Evolutionary conservation across 2,888 invertebrate species (phyloP).

Genomic region (Gerris lacustris): DNA sequence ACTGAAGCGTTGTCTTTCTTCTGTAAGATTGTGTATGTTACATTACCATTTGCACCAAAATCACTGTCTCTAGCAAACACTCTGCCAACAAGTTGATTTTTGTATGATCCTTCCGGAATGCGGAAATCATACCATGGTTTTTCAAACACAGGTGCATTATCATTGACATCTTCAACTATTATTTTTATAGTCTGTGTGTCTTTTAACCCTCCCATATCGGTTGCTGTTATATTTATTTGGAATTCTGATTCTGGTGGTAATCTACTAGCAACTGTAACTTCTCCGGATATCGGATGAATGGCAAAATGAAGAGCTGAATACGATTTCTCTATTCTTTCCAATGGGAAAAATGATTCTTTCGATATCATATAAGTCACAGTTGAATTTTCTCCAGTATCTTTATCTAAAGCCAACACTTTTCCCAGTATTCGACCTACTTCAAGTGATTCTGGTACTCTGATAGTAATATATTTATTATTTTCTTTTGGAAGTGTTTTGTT

Average conservation of each 20-base stretch:
- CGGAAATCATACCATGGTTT: constrained; percentile 74
- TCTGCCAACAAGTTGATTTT: constrained; percentile 56
- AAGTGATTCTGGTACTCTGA: constrained; percentile 59
- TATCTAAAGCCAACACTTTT: constrained; percentile 57
- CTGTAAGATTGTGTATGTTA: constrained; percentile 50
- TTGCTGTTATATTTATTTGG: constrained; percentile 59
- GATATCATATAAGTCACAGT: constrained; percentile 57
- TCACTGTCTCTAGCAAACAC: constrained; percentile 69
- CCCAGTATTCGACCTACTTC: constrained; percentile 56
- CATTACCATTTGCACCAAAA: constrained; percentile 63
- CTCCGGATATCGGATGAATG: constrained; percentile 62
- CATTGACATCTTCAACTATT: constrained; percentile 66
- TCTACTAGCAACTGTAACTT: constrained; percentile 56
- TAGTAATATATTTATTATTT: constrained; percentile 43
- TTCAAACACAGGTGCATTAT: constrained; percentile 70
- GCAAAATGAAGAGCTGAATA: constrained; percentile 55
- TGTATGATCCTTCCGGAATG: constrained; percentile 64
- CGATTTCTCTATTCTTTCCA: constrained; percentile 37
- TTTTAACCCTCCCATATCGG: constrained; percentile 60
- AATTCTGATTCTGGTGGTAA: constrained; percentile 65
- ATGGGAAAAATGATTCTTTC: constrained; percentile 53
- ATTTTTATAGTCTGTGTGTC: constrained; percentile 58
- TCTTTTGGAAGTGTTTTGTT: constrained; percentile 25
- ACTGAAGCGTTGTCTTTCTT: constrained; percentile 35
- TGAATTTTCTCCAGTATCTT: constrained; percentile 57